Conservation (phyloP, 2,888 invertebrate genomes). For the Pseudolycoriella hygida region DNA sequence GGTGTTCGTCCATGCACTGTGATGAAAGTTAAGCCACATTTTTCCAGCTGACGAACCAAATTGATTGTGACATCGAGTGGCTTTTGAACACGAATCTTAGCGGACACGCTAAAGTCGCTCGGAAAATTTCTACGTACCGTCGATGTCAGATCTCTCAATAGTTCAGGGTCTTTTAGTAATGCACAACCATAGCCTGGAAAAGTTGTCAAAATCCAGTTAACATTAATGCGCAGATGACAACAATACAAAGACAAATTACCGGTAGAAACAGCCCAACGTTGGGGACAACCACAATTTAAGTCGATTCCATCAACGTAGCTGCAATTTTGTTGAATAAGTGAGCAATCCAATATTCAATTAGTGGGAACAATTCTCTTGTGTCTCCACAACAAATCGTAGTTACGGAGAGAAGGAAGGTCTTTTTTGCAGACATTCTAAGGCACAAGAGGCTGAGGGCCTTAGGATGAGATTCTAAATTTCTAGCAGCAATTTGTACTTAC, state of each 20-base stretch:
- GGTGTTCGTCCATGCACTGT: slow-evolving; percentile 87
- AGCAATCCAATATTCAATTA: too few species aligned
- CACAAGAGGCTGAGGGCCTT: too few species aligned
- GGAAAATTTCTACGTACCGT: slow-evolving; percentile 56
- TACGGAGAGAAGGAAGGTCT: too few species aligned
- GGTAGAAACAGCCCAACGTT: slow-evolving; percentile 83
- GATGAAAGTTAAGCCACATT: slow-evolving; percentile 74
- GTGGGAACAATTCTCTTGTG: too few species aligned
- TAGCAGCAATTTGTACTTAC: slow-evolving; percentile 26
- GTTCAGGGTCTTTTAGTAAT: slow-evolving; percentile 64
- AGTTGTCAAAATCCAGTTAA: too few species aligned
- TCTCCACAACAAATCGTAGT: too few species aligned
- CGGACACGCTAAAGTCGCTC: slow-evolving; percentile 66
- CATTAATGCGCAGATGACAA: too few species aligned
- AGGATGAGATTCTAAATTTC: background rate
- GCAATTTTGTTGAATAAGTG: too few species aligned
- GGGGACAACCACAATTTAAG: slow-evolving; percentile 95
- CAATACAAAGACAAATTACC: slow-evolving; percentile 19
- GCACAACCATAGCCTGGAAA: slow-evolving; percentile 56
- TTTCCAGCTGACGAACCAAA: slow-evolving; percentile 61
- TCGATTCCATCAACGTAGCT: slow-evolving; percentile 83
- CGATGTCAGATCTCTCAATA: slow-evolving; percentile 61
- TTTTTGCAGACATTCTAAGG: too few species aligned
- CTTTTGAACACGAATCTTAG: slow-evolving; percentile 56
- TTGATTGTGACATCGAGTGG: slow-evolving; percentile 42